Conservation (phyloP, 53 echinoderm and acorn worm species). For the Crossaster papposus region DNA sequence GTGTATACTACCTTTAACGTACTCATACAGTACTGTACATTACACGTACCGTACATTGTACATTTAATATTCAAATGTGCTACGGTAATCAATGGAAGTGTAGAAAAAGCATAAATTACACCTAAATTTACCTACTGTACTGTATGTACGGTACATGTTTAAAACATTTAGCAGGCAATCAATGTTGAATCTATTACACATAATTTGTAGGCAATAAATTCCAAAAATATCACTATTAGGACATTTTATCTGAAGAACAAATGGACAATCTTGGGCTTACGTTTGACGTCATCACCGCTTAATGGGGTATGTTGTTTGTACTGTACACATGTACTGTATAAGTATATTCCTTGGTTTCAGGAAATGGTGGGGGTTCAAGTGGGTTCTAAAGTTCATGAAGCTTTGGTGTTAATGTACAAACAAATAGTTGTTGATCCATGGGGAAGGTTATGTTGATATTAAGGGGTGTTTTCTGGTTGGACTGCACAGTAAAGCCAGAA, state of each 20-base stretch:
- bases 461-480: slow-evolving; percentile 12
- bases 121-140: no score
- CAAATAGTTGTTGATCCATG: slow-evolving; percentile 1
- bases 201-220: not conserved
- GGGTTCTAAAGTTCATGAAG: slow-evolving; percentile 3
- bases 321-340: no score
- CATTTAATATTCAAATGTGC: not conserved
- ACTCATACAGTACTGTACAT: no score
- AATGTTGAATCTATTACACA: not conserved
- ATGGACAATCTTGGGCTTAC: no score
- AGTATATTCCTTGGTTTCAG: slow-evolving; percentile 12
- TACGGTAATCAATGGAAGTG: no score
- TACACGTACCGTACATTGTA: not conserved
- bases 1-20: no score
- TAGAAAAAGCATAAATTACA: no score
- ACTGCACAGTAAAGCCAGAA: not conserved
- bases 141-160: not conserved
- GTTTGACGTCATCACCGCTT: no score
- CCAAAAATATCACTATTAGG: no score
- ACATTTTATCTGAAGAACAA: no score
- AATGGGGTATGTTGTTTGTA: no score
- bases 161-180: not conserved
- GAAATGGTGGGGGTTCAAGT: slow-evolving; percentile 1
- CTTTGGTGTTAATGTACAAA: not conserved
- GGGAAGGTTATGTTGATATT: not conserved